Evolutionary conservation across 2,797 vertebrate genomes (phyloP).

Genomic region (Artibeus jamaicensis): DNA sequence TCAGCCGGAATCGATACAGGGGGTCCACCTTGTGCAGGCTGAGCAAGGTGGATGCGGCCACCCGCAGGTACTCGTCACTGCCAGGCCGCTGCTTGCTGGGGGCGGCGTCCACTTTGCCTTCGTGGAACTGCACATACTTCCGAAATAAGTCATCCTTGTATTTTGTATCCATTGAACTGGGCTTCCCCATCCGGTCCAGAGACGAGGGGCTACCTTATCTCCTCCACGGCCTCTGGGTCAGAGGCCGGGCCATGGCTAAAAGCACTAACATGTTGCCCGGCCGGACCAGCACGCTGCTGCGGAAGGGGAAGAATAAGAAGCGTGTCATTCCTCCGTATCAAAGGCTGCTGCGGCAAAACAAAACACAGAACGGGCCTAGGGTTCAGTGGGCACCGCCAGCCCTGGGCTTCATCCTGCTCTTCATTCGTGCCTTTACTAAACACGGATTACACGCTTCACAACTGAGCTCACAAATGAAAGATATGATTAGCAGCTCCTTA

Average conservation of each 20-base stretch:
- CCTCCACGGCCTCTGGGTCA: constrained; percentile 75
- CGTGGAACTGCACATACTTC: constrained; percentile 95
- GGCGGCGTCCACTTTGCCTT: constrained; percentile 88
- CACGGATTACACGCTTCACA: accelerated
- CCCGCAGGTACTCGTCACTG: constrained; percentile 91
- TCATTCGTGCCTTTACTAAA: background rate
- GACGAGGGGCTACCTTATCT: constrained; percentile 82
- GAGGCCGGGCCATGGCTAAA: background rate
- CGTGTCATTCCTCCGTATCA: background rate
- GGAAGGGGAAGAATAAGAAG: constrained; percentile 16
- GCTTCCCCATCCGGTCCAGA: constrained; percentile 70
- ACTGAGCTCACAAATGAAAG: background rate
- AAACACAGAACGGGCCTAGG: background rate
- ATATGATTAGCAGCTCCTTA: too few species aligned
- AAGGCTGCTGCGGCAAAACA: background rate
- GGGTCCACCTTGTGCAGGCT: constrained; percentile 95
- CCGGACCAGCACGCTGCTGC: background rate
- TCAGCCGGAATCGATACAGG: constrained; percentile 92
- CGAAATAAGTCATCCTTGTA: constrained; percentile 97
- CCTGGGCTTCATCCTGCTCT: background rate
- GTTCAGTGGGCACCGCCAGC: background rate
- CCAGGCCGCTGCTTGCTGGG: constrained; percentile 84
- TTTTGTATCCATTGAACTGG: constrained; percentile 95
- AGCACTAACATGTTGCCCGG: background rate
- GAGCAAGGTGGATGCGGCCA: constrained; percentile 93